Conservation (phyloP, 2,888 invertebrate species). For the Byasa hedistus region DNA sequence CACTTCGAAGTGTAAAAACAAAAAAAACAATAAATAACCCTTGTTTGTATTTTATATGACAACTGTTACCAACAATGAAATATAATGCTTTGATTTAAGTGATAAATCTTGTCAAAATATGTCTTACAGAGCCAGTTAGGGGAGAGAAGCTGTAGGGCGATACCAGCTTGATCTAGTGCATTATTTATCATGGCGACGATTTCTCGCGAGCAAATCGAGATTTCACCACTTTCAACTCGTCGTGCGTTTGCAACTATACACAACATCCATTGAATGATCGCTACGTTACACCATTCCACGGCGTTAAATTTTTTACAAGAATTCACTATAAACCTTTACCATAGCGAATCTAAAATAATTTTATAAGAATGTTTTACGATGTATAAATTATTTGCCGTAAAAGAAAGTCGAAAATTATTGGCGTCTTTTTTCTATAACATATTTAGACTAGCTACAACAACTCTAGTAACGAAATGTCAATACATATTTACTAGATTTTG, state of each 20-base stretch:
- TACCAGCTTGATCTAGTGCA: constrained; percentile 62
- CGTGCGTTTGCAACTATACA: constrained; percentile 40
- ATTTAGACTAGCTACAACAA: no score
- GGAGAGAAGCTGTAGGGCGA: constrained; percentile 58
- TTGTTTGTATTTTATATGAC: no score
- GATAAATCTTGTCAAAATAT: constrained; percentile 48
- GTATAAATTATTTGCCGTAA: no score
- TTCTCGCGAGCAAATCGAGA: constrained; percentile 68
- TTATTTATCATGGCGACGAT: constrained; percentile 75
- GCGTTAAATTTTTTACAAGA: neutral
- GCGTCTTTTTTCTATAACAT: no score
- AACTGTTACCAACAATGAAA: neutral
- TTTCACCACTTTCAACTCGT: constrained; percentile 78
- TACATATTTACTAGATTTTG: no score
- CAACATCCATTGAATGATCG: constrained; percentile 26
- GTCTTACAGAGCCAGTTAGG: constrained; percentile 55
- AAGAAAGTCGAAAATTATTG: no score
- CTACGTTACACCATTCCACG: constrained; percentile 18
- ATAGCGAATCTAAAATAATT: no score
- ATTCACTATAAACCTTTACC: no score
- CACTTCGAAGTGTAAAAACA: no score
- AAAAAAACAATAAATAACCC: no score
- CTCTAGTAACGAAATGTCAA: no score
- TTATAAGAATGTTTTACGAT: no score
- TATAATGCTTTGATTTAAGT: neutral